Evolutionary conservation across 2,888 invertebrate genomes (phyloP).

Genomic region (Athalia rosae): DNA sequence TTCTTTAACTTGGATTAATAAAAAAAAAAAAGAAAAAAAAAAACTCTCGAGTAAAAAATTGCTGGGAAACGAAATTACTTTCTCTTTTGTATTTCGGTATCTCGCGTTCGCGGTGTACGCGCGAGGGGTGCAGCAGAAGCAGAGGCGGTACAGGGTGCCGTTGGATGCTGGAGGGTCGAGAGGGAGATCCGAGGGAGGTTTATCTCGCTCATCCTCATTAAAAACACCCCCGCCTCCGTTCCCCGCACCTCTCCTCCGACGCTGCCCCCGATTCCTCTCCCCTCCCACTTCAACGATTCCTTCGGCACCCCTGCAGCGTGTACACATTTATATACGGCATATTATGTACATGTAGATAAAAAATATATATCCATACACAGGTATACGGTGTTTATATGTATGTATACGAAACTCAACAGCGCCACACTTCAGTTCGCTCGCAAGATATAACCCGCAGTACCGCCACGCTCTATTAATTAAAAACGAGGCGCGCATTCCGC

Average conservation of each 20-base stretch:
- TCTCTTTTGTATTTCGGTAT: slow-evolving; percentile 63
- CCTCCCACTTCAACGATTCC: slow-evolving; percentile 51
- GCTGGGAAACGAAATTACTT: slow-evolving; percentile 62
- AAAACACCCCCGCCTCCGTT: slow-evolving; percentile 60
- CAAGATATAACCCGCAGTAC: slow-evolving; percentile 58
- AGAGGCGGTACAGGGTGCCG: slow-evolving; percentile 28
- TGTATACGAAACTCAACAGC: not conserved
- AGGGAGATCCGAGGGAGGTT: slow-evolving; percentile 49
- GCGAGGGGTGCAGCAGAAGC: slow-evolving; percentile 27
- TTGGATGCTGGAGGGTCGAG: slow-evolving; percentile 43
- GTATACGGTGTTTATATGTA: slow-evolving; percentile 36
- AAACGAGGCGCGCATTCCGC: slow-evolving; percentile 57
- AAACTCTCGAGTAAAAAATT: slow-evolving; percentile 57
- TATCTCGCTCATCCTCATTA: slow-evolving; percentile 72
- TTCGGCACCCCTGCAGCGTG: slow-evolving; percentile 51
- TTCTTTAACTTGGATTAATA: slow-evolving; percentile 35
- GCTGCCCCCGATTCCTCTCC: slow-evolving; percentile 28
- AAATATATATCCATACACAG: slow-evolving; percentile 20
- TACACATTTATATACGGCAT: slow-evolving; percentile 5
- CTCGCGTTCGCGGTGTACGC: slow-evolving; percentile 53
- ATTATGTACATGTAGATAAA: too few relatives aligned
- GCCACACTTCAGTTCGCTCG: slow-evolving; percentile 45
- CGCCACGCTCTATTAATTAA: slow-evolving; percentile 69
- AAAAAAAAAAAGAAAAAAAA: too few relatives aligned
- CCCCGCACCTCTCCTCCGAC: slow-evolving; percentile 53